Evolutionary conservation across 2,113 vertebrate species (phyloP).

Genomic region (Chionodraco myersi): DNA sequence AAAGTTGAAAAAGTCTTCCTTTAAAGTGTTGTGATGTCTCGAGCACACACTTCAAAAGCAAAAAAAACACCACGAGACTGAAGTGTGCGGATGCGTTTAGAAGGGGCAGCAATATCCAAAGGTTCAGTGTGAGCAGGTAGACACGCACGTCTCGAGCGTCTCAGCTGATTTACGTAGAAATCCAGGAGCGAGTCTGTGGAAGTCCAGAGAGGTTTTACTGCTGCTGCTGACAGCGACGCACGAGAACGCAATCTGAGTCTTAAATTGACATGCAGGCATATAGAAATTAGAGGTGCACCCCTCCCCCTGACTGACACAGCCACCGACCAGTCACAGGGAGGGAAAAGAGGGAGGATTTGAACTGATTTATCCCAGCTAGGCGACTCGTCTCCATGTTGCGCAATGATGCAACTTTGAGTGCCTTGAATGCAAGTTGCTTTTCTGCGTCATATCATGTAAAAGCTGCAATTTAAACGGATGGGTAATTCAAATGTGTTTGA

Average conservation of each 20-base stretch:
- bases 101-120: constrained; percentile 53
- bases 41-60: constrained; percentile 2
- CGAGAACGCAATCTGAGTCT: constrained; percentile 74
- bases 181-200: constrained; percentile 19
- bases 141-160: constrained; percentile 38
- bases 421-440: constrained; percentile 24
- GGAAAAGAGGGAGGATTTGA: constrained; percentile 72
- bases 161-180: constrained; percentile 29
- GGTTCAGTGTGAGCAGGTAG: constrained; percentile 40
- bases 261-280: constrained; percentile 79
- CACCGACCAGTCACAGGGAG: constrained; percentile 77
- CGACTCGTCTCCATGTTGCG: constrained; percentile 57
- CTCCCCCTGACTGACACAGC: constrained; percentile 76
- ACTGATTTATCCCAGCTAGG: constrained; percentile 42
- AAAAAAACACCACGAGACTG: constrained; percentile 33
- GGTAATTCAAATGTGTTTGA: neutral
- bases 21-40: constrained; percentile 43
- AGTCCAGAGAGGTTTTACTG: neutral
- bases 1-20: constrained; percentile 57
- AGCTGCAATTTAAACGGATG: neutral
- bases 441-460: neutral
- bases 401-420: constrained; percentile 64
- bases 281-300: constrained; percentile 75
- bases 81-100: constrained; percentile 40
- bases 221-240: constrained; percentile 61